Percentiles rank a stretch among this genome's conserved stretches.
phyloP scores from a whole-genome alignment of 2,888 invertebrate species.

The Aspidiotus destructor region DNA sequence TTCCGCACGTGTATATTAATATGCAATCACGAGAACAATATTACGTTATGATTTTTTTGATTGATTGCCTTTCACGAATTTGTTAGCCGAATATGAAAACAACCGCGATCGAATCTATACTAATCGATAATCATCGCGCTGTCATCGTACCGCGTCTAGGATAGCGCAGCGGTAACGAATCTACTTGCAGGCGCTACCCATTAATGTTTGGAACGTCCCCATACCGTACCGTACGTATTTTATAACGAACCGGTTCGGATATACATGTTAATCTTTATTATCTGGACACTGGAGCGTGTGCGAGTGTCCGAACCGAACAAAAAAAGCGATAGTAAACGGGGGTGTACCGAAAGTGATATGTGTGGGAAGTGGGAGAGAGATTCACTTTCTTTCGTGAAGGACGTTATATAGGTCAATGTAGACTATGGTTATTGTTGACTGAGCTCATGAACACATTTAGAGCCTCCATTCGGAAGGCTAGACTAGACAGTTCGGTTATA shows the following conservation, averaged over 20 bases:
- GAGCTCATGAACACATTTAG: slow-evolving; percentile 26
- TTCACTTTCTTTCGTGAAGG: slow-evolving; percentile 31
- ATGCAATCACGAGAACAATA: too few relatives aligned
- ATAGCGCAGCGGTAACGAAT: too few relatives aligned
- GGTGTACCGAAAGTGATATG: slow-evolving; percentile 21
- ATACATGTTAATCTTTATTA: neutral
- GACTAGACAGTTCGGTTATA: slow-evolving; percentile 28
- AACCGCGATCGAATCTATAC: too few relatives aligned
- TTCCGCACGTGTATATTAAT: too few relatives aligned
- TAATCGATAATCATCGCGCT: too few relatives aligned
- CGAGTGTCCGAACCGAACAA: slow-evolving; percentile 9
- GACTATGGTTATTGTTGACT: slow-evolving; percentile 27
- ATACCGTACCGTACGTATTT: neutral
- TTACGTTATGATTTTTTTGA: too few relatives aligned
- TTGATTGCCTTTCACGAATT: too few relatives aligned
- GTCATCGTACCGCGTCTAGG: too few relatives aligned
- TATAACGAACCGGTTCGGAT: neutral
- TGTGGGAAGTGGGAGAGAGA: slow-evolving; percentile 29
- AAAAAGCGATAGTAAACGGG: slow-evolving; percentile 18
- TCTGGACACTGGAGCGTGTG: neutral
- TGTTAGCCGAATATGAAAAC: too few relatives aligned
- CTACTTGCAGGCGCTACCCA: too few relatives aligned
- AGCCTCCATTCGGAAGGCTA: slow-evolving; percentile 28
- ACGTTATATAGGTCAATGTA: slow-evolving; percentile 31
- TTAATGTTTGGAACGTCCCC: too few relatives aligned